phyloP scores from a whole-genome alignment of 2,888 invertebrate genomes.

The Lutraria lutraria region DNA sequence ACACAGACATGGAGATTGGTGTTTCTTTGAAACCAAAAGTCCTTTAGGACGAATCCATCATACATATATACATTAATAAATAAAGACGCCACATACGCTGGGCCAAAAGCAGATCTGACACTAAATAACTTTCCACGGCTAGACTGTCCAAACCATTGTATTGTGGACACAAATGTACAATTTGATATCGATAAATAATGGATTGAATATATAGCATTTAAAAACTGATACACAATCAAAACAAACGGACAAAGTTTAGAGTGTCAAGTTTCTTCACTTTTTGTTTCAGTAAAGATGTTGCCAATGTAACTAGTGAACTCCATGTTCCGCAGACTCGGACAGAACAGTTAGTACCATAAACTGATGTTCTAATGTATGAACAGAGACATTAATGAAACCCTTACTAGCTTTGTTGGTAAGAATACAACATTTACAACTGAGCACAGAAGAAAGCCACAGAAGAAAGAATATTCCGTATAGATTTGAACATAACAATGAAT shows the following conservation, averaged over 20 bases:
- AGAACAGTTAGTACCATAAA: background rate
- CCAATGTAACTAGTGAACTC: background rate
- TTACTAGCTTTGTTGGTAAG: constrained; percentile 20
- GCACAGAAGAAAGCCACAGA: background rate
- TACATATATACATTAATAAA: background rate
- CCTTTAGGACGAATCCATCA: background rate
- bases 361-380: background rate
- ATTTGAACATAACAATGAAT: background rate
- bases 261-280: too few species aligned
- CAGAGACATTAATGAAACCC: constrained; percentile 20
- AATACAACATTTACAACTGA: constrained; percentile 20
- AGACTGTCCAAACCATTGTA: too few species aligned
- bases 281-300: too few species aligned
- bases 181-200: too few species aligned
- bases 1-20: background rate
- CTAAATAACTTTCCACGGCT: too few species aligned
- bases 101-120: too few species aligned
- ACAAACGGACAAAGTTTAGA: too few species aligned
- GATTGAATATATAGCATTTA: too few species aligned
- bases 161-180: too few species aligned
- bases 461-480: background rate
- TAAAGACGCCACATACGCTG: background rate
- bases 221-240: too few species aligned
- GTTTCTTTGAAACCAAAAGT: constrained; percentile 1
- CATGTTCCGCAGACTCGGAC: background rate